These are phyloP conservation scores for Psettodes erumei DNA, from an alignment of 2,113 vertebrate genomes.

Conservation along the genomic window DNA sequence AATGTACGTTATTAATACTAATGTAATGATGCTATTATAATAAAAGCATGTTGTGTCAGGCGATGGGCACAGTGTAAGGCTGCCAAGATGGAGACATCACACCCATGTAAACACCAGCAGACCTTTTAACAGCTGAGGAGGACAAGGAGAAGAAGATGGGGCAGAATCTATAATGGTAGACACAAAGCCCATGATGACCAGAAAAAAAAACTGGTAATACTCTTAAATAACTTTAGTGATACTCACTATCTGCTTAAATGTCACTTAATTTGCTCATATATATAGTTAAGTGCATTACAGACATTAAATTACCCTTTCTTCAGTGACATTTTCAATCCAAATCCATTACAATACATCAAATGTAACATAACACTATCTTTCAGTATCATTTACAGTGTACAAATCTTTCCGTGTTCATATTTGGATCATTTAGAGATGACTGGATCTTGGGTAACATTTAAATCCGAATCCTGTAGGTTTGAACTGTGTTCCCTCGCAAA, in stretches of 20 bases:
- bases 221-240: not conserved
- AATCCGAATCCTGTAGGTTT: too few relatives aligned
- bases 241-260: not conserved
- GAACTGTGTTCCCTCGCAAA: too few relatives aligned
- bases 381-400: not conserved
- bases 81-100: conserved; percentile 66
- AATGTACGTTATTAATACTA: conserved; percentile 72
- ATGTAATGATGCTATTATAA: conserved; percentile 73
- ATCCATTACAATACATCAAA: not conserved
- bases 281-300: not conserved
- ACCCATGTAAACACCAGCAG: conserved; percentile 73
- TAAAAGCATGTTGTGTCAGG: conserved; percentile 71
- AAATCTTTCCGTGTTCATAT: too few relatives aligned
- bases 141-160: conserved; percentile 32
- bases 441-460: too few relatives aligned
- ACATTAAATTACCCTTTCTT: not conserved
- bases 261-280: not conserved
- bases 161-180: conserved; percentile 23
- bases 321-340: not conserved
- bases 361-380: not conserved
- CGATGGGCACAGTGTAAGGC: conserved; percentile 64
- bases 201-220: not conserved
- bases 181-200: not conserved
- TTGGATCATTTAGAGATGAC: too few relatives aligned
- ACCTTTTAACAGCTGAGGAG: conserved; percentile 66